phyloP scores from a whole-genome alignment of 2,797 vertebrate genomes.

The Leuciscus waleckii region DNA sequence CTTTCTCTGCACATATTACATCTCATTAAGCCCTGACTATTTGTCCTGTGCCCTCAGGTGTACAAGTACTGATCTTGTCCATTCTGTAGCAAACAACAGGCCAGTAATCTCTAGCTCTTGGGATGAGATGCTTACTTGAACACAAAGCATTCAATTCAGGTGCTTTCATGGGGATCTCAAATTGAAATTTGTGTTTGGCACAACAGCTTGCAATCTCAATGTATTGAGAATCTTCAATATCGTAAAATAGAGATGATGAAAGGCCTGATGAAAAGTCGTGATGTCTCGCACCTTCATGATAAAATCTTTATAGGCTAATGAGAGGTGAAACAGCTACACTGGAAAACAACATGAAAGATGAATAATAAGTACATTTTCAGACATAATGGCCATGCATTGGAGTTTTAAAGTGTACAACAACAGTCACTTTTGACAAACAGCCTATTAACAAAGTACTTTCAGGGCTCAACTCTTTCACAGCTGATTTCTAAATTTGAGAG shows the following conservation, averaged over 20 bases:
- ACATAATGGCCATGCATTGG: neutral
- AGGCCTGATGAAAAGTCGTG: neutral
- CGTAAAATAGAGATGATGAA: neutral
- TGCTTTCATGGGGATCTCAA: neutral
- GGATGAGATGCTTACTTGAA: neutral
- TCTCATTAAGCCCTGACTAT: slow-evolving; percentile 43
- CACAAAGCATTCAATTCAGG: neutral
- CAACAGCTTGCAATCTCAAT: neutral
- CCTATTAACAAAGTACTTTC: neutral
- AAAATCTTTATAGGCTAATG: neutral
- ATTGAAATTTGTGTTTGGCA: neutral
- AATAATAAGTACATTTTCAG: neutral
- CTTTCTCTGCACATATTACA: slow-evolving; percentile 14
- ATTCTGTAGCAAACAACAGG: slow-evolving; percentile 23
- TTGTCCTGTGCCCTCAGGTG: slow-evolving; percentile 48
- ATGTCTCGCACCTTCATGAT: neutral
- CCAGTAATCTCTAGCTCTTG: neutral
- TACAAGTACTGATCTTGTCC: slow-evolving; percentile 31
- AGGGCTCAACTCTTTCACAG: neutral
- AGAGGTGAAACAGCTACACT: neutral
- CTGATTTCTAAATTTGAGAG: slow-evolving; percentile 1
- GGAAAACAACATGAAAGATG: neutral
- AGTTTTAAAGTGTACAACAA: neutral
- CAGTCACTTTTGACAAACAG: neutral
- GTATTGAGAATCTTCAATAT: neutral